These are phyloP conservation scores for Branchinecta lindahli DNA, from an alignment of 1,140 invertebrate genomes.

Conservation along the genomic window DNA sequence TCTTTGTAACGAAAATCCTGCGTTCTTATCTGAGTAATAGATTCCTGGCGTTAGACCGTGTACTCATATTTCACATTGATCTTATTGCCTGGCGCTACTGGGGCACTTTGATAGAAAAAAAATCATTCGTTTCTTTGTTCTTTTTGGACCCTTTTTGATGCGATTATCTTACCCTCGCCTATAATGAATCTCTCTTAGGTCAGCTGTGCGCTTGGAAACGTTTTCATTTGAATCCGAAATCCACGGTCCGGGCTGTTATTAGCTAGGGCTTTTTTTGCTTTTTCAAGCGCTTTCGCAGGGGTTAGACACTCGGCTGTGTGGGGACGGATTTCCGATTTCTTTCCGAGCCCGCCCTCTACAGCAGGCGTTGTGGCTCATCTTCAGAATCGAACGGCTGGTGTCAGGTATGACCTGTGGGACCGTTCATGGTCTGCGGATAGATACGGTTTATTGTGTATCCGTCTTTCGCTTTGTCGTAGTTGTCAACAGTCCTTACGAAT, in stretches of 20 bases:
- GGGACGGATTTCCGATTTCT: no score
- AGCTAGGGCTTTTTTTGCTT: background rate
- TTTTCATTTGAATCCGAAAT: conserved; percentile 10
- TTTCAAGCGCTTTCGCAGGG: background rate
- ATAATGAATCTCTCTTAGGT: conserved; percentile 9
- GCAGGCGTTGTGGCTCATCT: no score
- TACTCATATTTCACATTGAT: conserved; percentile 9
- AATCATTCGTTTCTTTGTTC: background rate
- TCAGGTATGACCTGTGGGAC: no score
- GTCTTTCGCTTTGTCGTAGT: no score
- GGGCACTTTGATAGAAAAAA: conserved; percentile 5
- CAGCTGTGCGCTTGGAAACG: background rate
- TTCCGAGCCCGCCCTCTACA: no score
- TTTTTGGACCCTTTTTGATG: conserved; percentile 10
- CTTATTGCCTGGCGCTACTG: background rate
- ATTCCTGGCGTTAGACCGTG: background rate
- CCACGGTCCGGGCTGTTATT: background rate
- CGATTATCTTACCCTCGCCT: conserved; percentile 10
- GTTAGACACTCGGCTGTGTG: no score
- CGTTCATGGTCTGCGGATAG: no score
- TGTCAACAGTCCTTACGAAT: no score
- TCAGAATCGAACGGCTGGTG: no score
- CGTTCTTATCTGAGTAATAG: conserved; percentile 6
- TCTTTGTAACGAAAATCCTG: conserved; percentile 3
- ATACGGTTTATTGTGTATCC: no score